phyloP scores from a whole-genome alignment of 2,888 invertebrate species.

The Cheilosia urbana region DNA sequence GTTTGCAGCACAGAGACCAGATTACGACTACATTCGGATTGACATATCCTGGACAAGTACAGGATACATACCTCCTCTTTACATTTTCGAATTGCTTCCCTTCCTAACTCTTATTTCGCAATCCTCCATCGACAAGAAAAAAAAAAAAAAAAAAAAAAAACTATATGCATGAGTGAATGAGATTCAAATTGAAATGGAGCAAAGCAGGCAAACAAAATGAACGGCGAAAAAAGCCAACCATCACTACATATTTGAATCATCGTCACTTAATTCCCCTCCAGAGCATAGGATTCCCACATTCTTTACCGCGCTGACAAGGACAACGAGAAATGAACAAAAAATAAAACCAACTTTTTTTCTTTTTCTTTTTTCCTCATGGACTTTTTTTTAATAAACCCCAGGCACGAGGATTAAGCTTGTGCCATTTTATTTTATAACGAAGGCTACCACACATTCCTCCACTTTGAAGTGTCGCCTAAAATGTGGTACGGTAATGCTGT shows the following conservation, averaged over 20 bases:
- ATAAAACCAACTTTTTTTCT: not conserved
- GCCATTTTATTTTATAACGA: too few species aligned
- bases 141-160: not conserved
- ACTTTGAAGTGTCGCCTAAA: not conserved
- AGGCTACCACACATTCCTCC: too few species aligned
- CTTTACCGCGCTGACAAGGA: constrained; percentile 39
- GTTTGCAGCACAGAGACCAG: constrained; percentile 28
- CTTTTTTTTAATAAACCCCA: constrained; percentile 20
- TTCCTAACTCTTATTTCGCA: not conserved
- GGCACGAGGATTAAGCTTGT: not conserved
- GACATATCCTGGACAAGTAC: constrained; percentile 51
- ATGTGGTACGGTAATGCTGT: constrained; percentile 40
- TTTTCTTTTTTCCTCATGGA: not conserved
- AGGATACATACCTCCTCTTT: not conserved
- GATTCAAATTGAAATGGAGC: constrained; percentile 48
- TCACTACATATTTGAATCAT: constrained; percentile 52
- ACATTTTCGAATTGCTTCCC: not conserved
- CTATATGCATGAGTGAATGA: constrained; percentile 37
- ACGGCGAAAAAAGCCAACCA: constrained; percentile 32
- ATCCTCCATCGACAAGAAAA: too few species aligned
- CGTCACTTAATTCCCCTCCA: constrained; percentile 54
- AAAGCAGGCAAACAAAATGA: constrained; percentile 31
- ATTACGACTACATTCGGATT: constrained; percentile 54
- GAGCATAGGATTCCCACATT: constrained; percentile 21
- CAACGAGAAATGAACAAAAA: not conserved